Evolutionary conservation across 2,113 vertebrate species (phyloP).

Genomic region (Grus americana): DNA sequence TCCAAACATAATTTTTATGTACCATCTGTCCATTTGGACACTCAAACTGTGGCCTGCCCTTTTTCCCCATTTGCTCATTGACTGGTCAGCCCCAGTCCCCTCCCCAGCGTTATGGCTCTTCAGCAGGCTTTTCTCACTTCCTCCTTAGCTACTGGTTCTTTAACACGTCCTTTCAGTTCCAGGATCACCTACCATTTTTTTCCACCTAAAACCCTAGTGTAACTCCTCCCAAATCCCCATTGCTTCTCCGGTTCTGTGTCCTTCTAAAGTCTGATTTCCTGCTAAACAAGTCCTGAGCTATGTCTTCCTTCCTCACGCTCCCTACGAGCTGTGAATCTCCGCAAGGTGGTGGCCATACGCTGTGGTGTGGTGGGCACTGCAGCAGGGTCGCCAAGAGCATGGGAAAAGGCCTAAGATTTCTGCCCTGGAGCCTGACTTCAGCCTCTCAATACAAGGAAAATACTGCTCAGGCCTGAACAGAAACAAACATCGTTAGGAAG

Average conservation of each 20-base stretch:
- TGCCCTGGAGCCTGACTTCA: background rate
- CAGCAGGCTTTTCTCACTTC: background rate
- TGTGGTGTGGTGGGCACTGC: too few species aligned
- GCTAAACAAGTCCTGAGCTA: background rate
- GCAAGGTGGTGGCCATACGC: fast-evolving
- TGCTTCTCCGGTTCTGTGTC: background rate
- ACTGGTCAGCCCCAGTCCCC: background rate
- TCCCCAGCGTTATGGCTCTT: fast-evolving
- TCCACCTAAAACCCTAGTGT: background rate
- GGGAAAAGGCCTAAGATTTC: background rate
- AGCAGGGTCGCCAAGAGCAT: background rate
- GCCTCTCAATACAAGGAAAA: background rate
- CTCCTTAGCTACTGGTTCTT: background rate
- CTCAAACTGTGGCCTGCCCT: background rate
- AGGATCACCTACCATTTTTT: background rate
- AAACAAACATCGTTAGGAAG: background rate
- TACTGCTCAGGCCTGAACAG: background rate
- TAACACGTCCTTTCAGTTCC: background rate
- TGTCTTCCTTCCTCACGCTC: background rate
- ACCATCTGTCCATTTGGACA: background rate
- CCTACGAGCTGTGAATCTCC: background rate
- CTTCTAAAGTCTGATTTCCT: background rate
- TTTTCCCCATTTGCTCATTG: background rate
- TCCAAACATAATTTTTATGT: background rate
- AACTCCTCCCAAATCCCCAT: background rate